Evolutionary conservation across 2,888 invertebrate species (phyloP).

Genomic region (Pterobdella sp.): DNA sequence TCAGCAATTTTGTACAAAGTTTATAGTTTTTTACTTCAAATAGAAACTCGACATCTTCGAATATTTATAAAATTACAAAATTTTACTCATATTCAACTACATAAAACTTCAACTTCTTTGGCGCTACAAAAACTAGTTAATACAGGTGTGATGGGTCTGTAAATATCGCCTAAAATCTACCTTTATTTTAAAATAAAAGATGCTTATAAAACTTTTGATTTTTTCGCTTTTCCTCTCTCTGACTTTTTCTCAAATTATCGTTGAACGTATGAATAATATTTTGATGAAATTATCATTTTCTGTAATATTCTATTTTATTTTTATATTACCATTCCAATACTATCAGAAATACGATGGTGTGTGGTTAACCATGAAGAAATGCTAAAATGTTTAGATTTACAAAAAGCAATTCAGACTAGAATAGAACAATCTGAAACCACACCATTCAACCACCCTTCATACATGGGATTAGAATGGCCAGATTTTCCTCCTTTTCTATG

Average conservation of each 20-base stretch:
- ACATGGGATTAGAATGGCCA: slow-evolving; percentile 28
- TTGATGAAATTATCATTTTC: not conserved
- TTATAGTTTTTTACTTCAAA: no score
- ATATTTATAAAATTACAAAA: no score
- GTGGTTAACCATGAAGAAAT: slow-evolving; percentile 62
- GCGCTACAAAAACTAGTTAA: no score
- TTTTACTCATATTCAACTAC: no score
- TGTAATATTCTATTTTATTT: not conserved
- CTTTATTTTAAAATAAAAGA: not conserved
- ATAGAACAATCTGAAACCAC: slow-evolving; percentile 58
- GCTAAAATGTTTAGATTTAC: slow-evolving; percentile 71
- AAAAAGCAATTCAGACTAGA: slow-evolving; percentile 51
- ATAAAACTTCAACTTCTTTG: no score
- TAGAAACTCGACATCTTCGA: no score
- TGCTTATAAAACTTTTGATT: not conserved
- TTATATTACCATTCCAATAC: not conserved
- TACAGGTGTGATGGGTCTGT: slow-evolving; percentile 3
- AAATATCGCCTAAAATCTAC: not conserved
- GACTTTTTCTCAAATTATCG: not conserved
- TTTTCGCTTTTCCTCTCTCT: not conserved
- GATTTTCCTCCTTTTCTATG: slow-evolving; percentile 35
- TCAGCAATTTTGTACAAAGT: no score
- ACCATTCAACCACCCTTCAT: slow-evolving; percentile 27
- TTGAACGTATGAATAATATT: not conserved
- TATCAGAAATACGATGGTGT: slow-evolving; percentile 63